Base-by-base conservation (phyloP, 2,113 vertebrate species). In the Suncus etruscus region DNA sequence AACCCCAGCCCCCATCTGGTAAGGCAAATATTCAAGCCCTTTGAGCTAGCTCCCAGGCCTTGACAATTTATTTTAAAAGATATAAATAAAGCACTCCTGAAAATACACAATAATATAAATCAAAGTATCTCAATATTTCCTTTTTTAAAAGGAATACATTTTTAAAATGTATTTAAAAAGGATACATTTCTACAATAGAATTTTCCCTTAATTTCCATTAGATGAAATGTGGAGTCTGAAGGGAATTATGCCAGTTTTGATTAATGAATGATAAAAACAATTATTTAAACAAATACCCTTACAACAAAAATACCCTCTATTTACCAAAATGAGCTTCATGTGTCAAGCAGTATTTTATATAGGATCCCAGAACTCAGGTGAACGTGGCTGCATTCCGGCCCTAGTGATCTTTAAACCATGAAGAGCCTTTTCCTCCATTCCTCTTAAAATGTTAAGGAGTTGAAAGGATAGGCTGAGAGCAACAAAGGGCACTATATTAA, bases 271-370 rank as follows among this genome's bases (percentile, higher is more conserved):
- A 69, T 50, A 68, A 45, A 18, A 20, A 61, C 24, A 39, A 54
- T n/a, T 50, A 63, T 8, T 54, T 14, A 87, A 81, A 72, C 45
- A 73, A 91, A 94, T 91, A 58, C 70, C 54, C 81, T 24, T 88
- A 72, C 3, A 45, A 20, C 12, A 63, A 87, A 80, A 88, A 78
- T 24, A 39, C 39, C 4, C 48, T 61, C 14, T 9, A 50, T 47
- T 89, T 70, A 32, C 76, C 70, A 80, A 81, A 84, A 45, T 73
- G 20, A 78, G 27, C 77, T n/a, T 58, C 66, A n/a, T 70, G 61
- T 87, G 31, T 45, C 3, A 65, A 31, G 8, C 74, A 76, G 1
- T 65, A 87, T n/a, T 61, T 66, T 70, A 81, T 24, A 47, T 39
- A 61, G 66, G 31, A 75, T 74, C 29, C 65, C 8, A 83, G 50